Percentiles rank a stretch among this genome's conserved stretches.
phyloP scores from a whole-genome alignment of 2,888 invertebrate species.

The Eurytoma californica region DNA sequence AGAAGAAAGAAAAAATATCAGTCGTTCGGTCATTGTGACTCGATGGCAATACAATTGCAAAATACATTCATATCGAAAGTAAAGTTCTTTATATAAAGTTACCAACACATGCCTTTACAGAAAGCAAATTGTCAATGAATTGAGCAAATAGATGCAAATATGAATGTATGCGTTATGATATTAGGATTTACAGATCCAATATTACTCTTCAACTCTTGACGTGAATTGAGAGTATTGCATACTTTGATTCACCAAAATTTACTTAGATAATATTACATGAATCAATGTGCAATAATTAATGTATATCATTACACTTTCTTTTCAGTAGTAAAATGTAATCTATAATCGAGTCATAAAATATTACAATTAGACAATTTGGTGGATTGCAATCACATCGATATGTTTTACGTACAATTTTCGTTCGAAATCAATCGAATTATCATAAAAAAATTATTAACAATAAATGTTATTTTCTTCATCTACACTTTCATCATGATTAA shows the following conservation, averaged over 20 bases:
- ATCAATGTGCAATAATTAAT: too few species aligned
- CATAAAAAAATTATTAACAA: neutral
- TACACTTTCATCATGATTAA: neutral
- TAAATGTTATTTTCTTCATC: conserved; percentile 9
- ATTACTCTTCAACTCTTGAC: too few species aligned
- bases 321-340: neutral
- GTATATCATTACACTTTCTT: too few species aligned
- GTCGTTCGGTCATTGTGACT: conserved; percentile 64
- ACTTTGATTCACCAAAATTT: too few species aligned
- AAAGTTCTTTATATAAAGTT: conserved; percentile 32
- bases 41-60: conserved; percentile 55
- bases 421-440: neutral
- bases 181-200: too few species aligned
- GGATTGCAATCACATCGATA: conserved; percentile 15
- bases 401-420: conserved; percentile 6
- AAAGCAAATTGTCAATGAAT: conserved; percentile 27
- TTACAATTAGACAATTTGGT: conserved; percentile 20
- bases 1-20: conserved; percentile 63
- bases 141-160: neutral
- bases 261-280: too few species aligned
- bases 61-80: conserved; percentile 37
- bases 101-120: conserved; percentile 43
- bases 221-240: too few species aligned
- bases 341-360: neutral
- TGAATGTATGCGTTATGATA: too few species aligned